Percentiles rank a stretch among this genome's conserved stretches.
These are phyloP conservation scores for Pimephales promelas DNA, from an alignment of 2,113 vertebrate species.

Conservation along the genomic window DNA sequence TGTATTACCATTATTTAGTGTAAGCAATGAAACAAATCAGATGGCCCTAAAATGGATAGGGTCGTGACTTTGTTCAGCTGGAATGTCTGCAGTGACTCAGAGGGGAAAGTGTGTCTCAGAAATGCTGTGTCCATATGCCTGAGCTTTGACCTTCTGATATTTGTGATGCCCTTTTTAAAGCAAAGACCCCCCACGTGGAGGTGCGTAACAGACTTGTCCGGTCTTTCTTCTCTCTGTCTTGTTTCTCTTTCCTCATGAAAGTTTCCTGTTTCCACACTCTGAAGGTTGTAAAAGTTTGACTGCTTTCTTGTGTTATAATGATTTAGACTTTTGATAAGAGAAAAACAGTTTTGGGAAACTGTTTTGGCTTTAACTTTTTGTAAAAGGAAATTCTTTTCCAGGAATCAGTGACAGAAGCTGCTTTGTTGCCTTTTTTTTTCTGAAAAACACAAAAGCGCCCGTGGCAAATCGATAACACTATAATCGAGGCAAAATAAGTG, in stretches of 20 bases:
- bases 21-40: neutral
- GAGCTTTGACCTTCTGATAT: neutral
- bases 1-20: neutral
- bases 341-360: conserved; percentile 25
- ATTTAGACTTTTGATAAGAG: conserved; percentile 45
- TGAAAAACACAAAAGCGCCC: neutral
- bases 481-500: conserved; percentile 74
- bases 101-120: neutral
- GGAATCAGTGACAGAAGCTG: conserved; percentile 29
- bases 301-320: conserved; percentile 43
- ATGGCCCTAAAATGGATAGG: neutral
- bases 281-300: conserved; percentile 61
- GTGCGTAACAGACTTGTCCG: neutral
- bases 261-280: neutral
- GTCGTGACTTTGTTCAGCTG: neutral
- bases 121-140: neutral
- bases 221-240: neutral
- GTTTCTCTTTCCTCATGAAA: conserved; percentile 31
- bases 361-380: conserved; percentile 14
- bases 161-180: neutral
- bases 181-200: neutral
- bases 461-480: neutral
- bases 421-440: conserved; percentile 9
- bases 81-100: neutral
- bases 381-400: neutral